Evolutionary conservation across 2,888 invertebrate genomes (phyloP), one percentile per base, ranked within the genome.

Genomic region (Caradrina clavipalpis): DNA sequence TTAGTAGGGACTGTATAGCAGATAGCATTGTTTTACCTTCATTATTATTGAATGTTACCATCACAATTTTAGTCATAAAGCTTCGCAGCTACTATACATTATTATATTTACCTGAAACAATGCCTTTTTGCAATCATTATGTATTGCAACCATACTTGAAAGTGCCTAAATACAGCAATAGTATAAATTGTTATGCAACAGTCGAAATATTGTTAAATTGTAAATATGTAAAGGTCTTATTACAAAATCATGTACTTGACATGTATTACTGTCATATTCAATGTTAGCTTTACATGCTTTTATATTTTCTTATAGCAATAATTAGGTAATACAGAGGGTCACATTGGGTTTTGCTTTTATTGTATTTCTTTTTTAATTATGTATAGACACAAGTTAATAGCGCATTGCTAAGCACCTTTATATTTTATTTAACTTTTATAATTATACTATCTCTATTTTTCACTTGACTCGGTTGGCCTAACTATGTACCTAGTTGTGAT

Each of bases 141-240:
- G 50, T 70, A 63, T 81, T 77, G 74, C 77, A 81, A 64, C 56
- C 57, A 79, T 76, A 68, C 35, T 66, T 65, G 55, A 39, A 85
- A 85, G 84, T 83, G 84, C 86, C 84, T 85, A 73, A 72, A 65
- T 69, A 65, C 76, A 75, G 74, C 81, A 80, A 85, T 83, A 81
- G 72, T 76, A 81, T 67, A 74, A 72, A 79, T 79, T 77, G 73
- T 77, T 81, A 70, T 78, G 63, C 78, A 65, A 67, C 69, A 60
- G 35, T 75, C n/a, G 21, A 56, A 60, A 69, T 81, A 61, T 69
- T 72, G 50, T 69, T 70, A 55, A 73, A 73, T 71, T 78, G 75
- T 82, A 67, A 73, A 78, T 80, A 71, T 77, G 65, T 73, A 72
- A 77, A 73, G 55, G 22, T 69, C 63, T 26, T 65, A 61, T 57